phyloP scores from a whole-genome alignment of 2,797 vertebrate genomes.

The Peromyscus eremicus region DNA sequence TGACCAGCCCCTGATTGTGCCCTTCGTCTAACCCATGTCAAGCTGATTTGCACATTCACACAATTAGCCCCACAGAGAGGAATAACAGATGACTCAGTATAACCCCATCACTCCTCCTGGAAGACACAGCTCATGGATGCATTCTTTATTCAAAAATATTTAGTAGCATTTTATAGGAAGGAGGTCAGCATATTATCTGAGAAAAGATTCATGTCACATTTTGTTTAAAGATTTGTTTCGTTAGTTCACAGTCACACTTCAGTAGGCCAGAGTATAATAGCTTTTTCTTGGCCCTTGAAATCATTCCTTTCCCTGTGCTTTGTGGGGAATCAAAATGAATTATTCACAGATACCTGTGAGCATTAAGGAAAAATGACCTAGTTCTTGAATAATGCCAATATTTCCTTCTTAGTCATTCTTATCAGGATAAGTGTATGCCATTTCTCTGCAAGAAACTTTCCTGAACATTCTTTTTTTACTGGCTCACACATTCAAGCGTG shows the following conservation, averaged over 20 bases:
- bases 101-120: conserved; percentile 37
- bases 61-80: background rate
- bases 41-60: conserved; percentile 55
- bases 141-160: conserved; percentile 67
- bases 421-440: background rate
- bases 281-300: conserved; percentile 65
- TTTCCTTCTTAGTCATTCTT: conserved; percentile 16
- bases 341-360: conserved; percentile 66
- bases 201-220: conserved; percentile 62
- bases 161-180: conserved; percentile 62
- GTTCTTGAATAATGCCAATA: conserved; percentile 50
- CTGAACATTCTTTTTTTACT: background rate
- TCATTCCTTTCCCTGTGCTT: conserved; percentile 44
- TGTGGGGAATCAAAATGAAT: conserved; percentile 65
- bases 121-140: conserved; percentile 47
- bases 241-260: conserved; percentile 71
- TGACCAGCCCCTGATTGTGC: background rate
- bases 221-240: conserved; percentile 76
- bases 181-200: conserved; percentile 51
- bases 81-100: conserved; percentile 45
- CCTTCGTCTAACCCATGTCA: background rate
- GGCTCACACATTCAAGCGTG: background rate
- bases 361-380: conserved; percentile 47
- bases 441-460: conserved; percentile 48
- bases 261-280: conserved; percentile 47